Evolutionary conservation across 2,113 vertebrate species (phyloP).

Genomic region (Orthonyx spaldingii): DNA sequence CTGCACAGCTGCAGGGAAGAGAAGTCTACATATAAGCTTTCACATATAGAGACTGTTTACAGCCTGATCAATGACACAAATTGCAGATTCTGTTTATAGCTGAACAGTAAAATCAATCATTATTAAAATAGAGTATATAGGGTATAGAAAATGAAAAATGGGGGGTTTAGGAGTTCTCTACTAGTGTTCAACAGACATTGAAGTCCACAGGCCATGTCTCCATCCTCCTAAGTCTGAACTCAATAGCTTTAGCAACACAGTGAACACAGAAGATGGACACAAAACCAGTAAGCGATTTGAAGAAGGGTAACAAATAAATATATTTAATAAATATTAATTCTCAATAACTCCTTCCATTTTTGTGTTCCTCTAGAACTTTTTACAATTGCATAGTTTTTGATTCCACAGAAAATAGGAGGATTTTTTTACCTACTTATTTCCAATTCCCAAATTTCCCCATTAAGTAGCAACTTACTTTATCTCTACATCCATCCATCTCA

Average conservation of each 20-base stretch:
- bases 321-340: background rate
- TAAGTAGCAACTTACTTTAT: background rate
- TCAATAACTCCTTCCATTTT: background rate
- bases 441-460: background rate
- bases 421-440: background rate
- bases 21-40: background rate
- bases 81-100: background rate
- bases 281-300: background rate
- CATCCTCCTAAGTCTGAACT: background rate
- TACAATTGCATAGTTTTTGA: background rate
- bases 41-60: background rate
- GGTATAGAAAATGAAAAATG: background rate
- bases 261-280: background rate
- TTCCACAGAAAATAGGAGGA: background rate
- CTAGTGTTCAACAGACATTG: background rate
- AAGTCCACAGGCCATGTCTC: accelerated
- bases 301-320: background rate
- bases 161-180: background rate
- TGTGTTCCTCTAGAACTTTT: background rate
- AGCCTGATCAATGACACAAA: background rate
- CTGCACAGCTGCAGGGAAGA: background rate
- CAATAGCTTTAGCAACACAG: background rate
- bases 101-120: background rate
- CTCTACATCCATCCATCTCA: background rate
- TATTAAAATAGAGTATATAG: background rate